Conservation (phyloP, 1,140 invertebrate species). For the Drosophila orosa region DNA sequence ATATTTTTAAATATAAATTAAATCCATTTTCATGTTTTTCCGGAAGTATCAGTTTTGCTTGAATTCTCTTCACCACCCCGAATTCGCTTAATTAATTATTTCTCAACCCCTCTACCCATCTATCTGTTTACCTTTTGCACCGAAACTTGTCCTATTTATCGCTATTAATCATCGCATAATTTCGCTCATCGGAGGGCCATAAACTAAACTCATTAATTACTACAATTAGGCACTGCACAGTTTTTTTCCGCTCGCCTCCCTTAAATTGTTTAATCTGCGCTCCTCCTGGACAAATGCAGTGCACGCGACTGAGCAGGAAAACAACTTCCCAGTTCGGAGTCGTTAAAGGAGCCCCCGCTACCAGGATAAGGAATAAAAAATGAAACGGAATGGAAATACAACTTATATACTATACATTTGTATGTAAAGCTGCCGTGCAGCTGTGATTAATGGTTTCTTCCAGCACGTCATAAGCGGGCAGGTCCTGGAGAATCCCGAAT, state of each 20-base stretch:
- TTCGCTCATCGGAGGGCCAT: conserved; percentile 44
- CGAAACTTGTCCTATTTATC: neutral
- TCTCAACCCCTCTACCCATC: neutral
- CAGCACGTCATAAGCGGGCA: conserved; percentile 69
- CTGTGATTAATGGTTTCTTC: conserved; percentile 78
- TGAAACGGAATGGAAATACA: conserved; percentile 18
- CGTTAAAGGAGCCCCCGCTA: conserved; percentile 36
- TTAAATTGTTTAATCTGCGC: conserved; percentile 61
- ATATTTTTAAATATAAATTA: neutral
- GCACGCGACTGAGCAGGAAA: conserved; percentile 62
- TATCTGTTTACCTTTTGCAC: neutral
- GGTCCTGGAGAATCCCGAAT: conserved; percentile 49
- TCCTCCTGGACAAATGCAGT: conserved; percentile 30
- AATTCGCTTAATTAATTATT: conserved; percentile 7
- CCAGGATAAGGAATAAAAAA: conserved; percentile 41
- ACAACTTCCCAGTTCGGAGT: conserved; percentile 36
- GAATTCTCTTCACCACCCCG: too few species aligned
- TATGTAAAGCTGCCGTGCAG: conserved; percentile 44
- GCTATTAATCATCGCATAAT: conserved; percentile 52
- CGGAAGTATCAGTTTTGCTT: neutral
- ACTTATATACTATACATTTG: conserved; percentile 24
- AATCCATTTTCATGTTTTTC: neutral
- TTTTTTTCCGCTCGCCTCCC: conserved; percentile 44
- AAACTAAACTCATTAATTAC: conserved; percentile 76
- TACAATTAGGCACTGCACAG: conserved; percentile 64